Evolutionary conservation across 2,113 vertebrate genomes (phyloP).

Genomic region (Oryzias curvinotus): DNA sequence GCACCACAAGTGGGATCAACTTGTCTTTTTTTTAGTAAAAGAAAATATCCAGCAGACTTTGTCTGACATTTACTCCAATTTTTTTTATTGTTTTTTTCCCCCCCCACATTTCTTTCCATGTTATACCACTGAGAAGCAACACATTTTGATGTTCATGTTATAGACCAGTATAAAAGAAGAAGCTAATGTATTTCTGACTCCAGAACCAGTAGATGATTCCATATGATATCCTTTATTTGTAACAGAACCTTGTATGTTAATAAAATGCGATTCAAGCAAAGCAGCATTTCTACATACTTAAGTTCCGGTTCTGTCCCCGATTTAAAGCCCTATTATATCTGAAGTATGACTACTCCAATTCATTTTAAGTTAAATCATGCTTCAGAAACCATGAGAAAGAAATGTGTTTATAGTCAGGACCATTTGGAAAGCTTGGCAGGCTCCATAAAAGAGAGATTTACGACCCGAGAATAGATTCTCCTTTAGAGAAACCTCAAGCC

Average conservation of each 20-base stretch:
- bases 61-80: slow-evolving; percentile 59
- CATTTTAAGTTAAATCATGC: slow-evolving; percentile 12
- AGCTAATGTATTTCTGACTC: slow-evolving; percentile 62
- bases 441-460: slow-evolving; percentile 66
- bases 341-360: background rate
- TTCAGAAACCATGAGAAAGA: slow-evolving; percentile 28
- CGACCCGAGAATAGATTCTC: slow-evolving; percentile 50
- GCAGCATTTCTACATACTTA: background rate
- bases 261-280: slow-evolving; percentile 71
- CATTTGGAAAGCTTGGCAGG: slow-evolving; percentile 34
- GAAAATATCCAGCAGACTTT: slow-evolving; percentile 24
- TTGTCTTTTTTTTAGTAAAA: background rate
- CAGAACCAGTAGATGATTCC: slow-evolving; percentile 56
- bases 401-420: slow-evolving; percentile 36
- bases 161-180: slow-evolving; percentile 66
- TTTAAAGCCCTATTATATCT: too few relatives aligned
- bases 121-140: slow-evolving; percentile 71
- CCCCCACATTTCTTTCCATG: slow-evolving; percentile 60
- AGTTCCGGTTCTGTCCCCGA: too few relatives aligned
- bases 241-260: slow-evolving; percentile 75
- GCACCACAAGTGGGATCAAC: slow-evolving; percentile 28
- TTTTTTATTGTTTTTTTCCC: slow-evolving; percentile 32
- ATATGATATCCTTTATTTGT: slow-evolving; percentile 75
- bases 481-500: slow-evolving; percentile 52
- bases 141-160: slow-evolving; percentile 63